Conservation (phyloP, 2,888 invertebrate species). For the Pomacea canaliculata region DNA sequence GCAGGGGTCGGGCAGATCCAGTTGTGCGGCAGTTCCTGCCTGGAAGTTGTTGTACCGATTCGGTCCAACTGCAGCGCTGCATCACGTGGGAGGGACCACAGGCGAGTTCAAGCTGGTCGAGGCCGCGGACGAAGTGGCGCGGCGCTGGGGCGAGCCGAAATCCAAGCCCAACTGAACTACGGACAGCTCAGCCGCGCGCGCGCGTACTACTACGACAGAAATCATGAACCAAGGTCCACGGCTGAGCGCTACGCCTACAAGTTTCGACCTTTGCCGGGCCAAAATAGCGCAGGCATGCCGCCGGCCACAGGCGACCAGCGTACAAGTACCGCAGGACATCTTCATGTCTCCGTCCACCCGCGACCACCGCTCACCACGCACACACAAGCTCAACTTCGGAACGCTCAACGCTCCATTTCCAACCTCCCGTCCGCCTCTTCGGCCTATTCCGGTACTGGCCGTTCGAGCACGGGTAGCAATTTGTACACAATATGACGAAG, state of each 20-base stretch:
- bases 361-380: conserved; percentile 69
- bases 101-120: conserved; percentile 96
- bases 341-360: conserved; percentile 83
- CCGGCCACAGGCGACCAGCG: conserved; percentile 74
- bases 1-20: conserved; percentile 88
- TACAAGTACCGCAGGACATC: conserved; percentile 96
- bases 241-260: conserved; percentile 95
- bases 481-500: conserved; percentile 76
- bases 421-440: conserved; percentile 48
- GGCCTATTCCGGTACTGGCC: conserved; percentile 61
- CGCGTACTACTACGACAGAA: conserved; percentile 97
- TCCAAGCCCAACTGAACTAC: conserved; percentile 98
- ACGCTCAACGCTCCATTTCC: conserved; percentile 70
- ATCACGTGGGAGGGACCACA: conserved; percentile 97
- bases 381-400: conserved; percentile 89
- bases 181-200: conserved; percentile 92
- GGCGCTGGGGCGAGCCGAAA: conserved; percentile 94
- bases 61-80: conserved; percentile 86
- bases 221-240: conserved; percentile 99
- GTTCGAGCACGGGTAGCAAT: conserved; percentile 46
- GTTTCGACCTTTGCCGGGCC: conserved; percentile 93
- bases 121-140: conserved; percentile 94
- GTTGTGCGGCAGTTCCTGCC: conserved; percentile 97
- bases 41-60: conserved; percentile 93
- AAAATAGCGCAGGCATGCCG: conserved; percentile 78